phyloP scores from a whole-genome alignment of 2,888 invertebrate species.

The Pachliopta kotzebuea region DNA sequence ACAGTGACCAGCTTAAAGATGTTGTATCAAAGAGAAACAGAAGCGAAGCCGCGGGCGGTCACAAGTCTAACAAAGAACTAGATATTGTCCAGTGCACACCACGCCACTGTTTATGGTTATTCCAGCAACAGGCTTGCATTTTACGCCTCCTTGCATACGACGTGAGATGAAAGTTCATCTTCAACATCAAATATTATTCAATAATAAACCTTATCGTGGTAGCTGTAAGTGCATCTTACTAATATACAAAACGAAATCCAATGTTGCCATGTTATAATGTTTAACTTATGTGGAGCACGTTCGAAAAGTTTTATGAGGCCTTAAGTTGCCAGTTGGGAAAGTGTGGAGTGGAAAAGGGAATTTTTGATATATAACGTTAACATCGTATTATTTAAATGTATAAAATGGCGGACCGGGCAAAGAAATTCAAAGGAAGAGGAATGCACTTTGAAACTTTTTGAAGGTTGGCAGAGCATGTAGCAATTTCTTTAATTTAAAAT shows the following conservation, averaged over 20 bases:
- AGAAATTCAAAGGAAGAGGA: constrained; percentile 6
- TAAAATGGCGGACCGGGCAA: not conserved
- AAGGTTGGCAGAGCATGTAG: not conserved
- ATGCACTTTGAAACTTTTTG: not conserved
- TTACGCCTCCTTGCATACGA: constrained; percentile 20
- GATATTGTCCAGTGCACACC: constrained; percentile 25
- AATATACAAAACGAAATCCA: constrained; percentile 28
- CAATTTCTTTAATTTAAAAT: not conserved
- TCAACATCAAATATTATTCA: constrained; percentile 23
- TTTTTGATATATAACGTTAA: constrained; percentile 56
- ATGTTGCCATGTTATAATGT: constrained; percentile 49
- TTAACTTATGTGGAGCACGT: constrained; percentile 75
- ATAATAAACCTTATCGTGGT: constrained; percentile 30
- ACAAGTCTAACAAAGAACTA: constrained; percentile 23
- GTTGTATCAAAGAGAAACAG: constrained; percentile 23
- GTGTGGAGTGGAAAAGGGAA: constrained; percentile 51
- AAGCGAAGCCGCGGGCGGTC: constrained; percentile 28
- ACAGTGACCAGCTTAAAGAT: constrained; percentile 8
- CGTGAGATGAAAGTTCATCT: constrained; percentile 21
- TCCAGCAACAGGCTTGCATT: constrained; percentile 27
- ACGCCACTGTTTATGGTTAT: constrained; percentile 29
- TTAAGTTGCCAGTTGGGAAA: constrained; percentile 70
- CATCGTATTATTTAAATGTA: constrained; percentile 24
- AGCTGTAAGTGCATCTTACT: constrained; percentile 16
- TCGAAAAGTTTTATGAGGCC: constrained; percentile 74